Evolutionary conservation across 1,140 invertebrate species (phyloP), one percentile per base, ranked within the genome.

Genomic region (Chymomyza costata): DNA sequence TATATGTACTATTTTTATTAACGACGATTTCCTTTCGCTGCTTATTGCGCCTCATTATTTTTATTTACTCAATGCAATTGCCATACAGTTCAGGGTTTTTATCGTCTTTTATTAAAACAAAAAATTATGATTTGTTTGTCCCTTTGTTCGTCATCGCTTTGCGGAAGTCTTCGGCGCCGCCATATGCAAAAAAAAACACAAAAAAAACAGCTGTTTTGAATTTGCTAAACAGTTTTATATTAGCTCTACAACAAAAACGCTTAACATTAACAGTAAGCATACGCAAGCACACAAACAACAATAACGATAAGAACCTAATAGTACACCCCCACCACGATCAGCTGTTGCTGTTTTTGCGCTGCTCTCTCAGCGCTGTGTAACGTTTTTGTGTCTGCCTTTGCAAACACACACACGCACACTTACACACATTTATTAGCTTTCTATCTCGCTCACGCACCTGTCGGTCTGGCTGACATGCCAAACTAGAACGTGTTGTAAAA

Each of bases 401-500:
- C 43, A 60, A 41, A 43, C 53, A 43, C 37, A 16, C 54, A 37
- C 54, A 40, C 34, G 46, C 35, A 31, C 15, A 30, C 10, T 34
- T 7, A 30, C 18, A 47, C 17, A 34, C 14, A 11, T 17, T 30
- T 18, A 11, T n/a, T 16, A 18, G 11, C 14, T 13, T 21, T 35
- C 49, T 41, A 18, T 69, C 61, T 56, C 56, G 37, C 44, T 65
- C 57, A 49, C 52, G 41, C 62, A 57, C 59, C 52, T 64, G 64
- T 19, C 35, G 43, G 45, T 49, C 17, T 34, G 18, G 43, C 34
- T 53, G 41, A 51, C 21, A 25, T 5, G 21, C 3, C 3, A 55
- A 60, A 64, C 54, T 58, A 65, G 49, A 74, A 65, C 70, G 59
- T 57, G 62, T 59, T 25, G 56, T 65, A 34, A 43, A 57, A 48